Evolutionary conservation across 2,113 vertebrate species (phyloP).

Genomic region (Rhizomys pruinosus): DNA sequence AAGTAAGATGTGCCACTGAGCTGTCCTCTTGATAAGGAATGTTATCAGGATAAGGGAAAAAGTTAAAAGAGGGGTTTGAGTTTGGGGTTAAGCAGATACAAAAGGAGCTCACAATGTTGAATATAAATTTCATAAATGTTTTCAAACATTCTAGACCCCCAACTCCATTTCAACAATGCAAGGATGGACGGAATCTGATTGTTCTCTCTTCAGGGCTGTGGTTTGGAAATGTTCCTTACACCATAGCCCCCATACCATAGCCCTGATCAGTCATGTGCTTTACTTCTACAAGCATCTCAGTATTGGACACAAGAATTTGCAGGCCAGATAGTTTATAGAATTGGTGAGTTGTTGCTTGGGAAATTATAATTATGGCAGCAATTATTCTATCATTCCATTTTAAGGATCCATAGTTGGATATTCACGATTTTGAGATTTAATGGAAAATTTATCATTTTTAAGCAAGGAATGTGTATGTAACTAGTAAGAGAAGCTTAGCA

Average conservation of each 20-base stretch:
- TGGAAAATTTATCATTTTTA: neutral
- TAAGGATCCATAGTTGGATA: neutral
- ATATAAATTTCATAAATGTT: neutral
- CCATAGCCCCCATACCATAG: neutral
- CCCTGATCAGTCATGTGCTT: neutral
- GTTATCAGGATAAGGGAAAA: neutral
- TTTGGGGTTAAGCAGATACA: neutral
- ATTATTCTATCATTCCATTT: neutral
- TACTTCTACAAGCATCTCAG: neutral
- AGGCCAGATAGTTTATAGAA: neutral
- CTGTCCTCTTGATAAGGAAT: neutral
- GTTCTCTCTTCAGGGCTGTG: fast-evolving
- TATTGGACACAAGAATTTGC: neutral
- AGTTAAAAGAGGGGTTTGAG: neutral
- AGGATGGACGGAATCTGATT: neutral
- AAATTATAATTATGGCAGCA: neutral
- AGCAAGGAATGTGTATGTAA: neutral
- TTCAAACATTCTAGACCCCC: fast-evolving
- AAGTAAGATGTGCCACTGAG: neutral
- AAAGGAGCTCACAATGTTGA: neutral
- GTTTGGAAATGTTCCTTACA: neutral
- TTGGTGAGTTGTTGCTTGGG: neutral
- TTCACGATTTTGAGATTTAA: neutral
- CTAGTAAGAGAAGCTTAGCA: neutral
- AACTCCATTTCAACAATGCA: neutral